Evolutionary conservation across 1,140 invertebrate species (phyloP).

Genomic region (Belonocnema kinseyi): DNA sequence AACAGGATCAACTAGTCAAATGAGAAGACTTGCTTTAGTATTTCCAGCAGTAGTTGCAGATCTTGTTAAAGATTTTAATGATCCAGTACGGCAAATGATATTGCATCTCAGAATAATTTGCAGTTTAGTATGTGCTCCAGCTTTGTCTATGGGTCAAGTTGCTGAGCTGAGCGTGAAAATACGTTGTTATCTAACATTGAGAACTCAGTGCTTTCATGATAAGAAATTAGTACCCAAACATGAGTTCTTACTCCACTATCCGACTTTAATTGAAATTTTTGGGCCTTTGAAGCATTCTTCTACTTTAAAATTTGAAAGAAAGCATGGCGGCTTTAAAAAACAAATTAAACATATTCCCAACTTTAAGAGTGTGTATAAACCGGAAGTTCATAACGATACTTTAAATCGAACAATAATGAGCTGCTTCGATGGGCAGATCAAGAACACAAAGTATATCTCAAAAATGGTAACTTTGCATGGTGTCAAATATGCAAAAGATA

Average conservation of each 20-base stretch:
- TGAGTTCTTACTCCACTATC: slow-evolving; percentile 31
- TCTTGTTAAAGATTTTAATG: slow-evolving; percentile 15
- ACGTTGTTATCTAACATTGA: slow-evolving; percentile 10
- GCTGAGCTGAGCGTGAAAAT: slow-evolving; percentile 31
- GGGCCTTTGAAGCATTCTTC: slow-evolving; percentile 7
- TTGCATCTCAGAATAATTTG: slow-evolving; percentile 33
- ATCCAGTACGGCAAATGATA: slow-evolving; percentile 38
- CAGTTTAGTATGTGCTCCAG: slow-evolving; percentile 9
- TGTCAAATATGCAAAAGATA: too few relatives aligned
- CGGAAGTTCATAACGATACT: too few relatives aligned
- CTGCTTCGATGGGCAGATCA: too few relatives aligned
- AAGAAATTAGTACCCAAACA: background rate
- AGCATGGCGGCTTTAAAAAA: slow-evolving; percentile 34
- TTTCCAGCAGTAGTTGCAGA: slow-evolving; percentile 37
- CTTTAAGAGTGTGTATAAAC: slow-evolving; percentile 19
- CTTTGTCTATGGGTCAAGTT: slow-evolving; percentile 37
- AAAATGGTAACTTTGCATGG: too few relatives aligned
- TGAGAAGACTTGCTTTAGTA: slow-evolving; percentile 35
- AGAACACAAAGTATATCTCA: too few relatives aligned
- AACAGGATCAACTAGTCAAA: slow-evolving; percentile 36
- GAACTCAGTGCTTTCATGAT: slow-evolving; percentile 9
- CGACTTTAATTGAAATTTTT: slow-evolving; percentile 11
- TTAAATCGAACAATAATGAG: too few relatives aligned
- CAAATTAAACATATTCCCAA: slow-evolving; percentile 30
- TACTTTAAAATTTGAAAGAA: slow-evolving; percentile 34